Evolutionary conservation across 1,140 invertebrate species (phyloP), one percentile per base, ranked within the genome.

Genomic region (Drusus annulatus): DNA sequence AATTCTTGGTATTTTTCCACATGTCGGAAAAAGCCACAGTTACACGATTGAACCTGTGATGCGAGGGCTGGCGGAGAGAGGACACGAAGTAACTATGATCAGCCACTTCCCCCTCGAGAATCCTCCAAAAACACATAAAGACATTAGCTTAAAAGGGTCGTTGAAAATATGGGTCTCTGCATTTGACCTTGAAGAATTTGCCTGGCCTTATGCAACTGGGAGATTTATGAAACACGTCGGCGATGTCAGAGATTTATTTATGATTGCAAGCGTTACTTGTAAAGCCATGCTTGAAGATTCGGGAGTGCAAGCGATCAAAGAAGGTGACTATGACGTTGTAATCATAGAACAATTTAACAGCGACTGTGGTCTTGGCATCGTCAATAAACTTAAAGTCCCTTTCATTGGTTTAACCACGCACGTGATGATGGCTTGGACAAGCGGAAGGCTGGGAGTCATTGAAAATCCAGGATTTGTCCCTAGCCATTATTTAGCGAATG

Each of bases 21-120:
- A 93, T 78, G 86, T 90, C 0, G 92, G 93, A 0, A 92, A 90
- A 28, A 95, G 94, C 85, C 94, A 95, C 84, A 93, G 94, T 83
- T 89, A 91, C 25, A 92, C 94, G 25, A 93, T 93, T 82, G 87
- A 92, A 68, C 91, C 91, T 0, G 84, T 95, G 1, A 86, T 95
- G 4, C 89, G 90, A 21, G 93, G 92, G 77, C 84, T 96, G 50
- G 91, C 91, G 0, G 87, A 86, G 73, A 90, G 91, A 17, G 94
- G 93, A 23, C 93, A 95, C 82, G 87, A 94, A 10, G 81, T 96
- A 8, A 95, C 94, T 1, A 91, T 95, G 10, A 86, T 95, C 17
- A 93, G 92, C 15, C 90, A 91, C 75, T 94, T 93, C 81, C 92
- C 92, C 8, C 1, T 62, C 45, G 84, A 87, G 78, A 85, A 88